Conservation (phyloP, 2,113 vertebrate species). For the Reinhardtius hippoglossoides region DNA sequence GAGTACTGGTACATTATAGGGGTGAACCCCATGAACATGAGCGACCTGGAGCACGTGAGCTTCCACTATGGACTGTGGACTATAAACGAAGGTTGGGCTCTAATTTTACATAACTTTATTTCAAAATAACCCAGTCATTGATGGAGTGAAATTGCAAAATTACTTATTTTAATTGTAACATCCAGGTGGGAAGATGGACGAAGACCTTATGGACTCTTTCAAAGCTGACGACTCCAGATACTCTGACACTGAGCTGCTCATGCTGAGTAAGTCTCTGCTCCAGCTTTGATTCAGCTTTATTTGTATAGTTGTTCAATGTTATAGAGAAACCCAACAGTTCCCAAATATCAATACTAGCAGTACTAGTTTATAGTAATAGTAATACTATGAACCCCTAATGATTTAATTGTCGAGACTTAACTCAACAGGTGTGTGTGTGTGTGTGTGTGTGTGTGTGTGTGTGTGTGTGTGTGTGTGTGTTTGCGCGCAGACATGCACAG, state of each 20-base stretch:
- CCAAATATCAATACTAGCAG: too few species aligned
- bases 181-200: conserved; percentile 52
- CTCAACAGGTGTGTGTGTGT: not conserved
- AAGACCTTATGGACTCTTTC: conserved; percentile 53
- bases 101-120: not conserved
- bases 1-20: conserved; percentile 85
- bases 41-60: conserved; percentile 60
- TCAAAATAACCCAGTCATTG: not conserved
- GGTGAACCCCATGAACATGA: conserved; percentile 68
- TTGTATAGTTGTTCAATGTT: not conserved
- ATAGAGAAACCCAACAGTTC: too few species aligned
- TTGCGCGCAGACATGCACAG: conserved; percentile 77
- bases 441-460: not conserved
- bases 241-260: conserved; percentile 70
- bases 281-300: not conserved
- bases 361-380: too few species aligned
- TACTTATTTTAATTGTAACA: not conserved
- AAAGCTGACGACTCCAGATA: conserved; percentile 26
- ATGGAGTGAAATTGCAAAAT: not conserved
- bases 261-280: conserved; percentile 75
- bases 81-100: conserved; percentile 68
- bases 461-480: too few species aligned
- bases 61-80: conserved; percentile 81
- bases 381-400: too few species aligned
- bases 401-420: too few species aligned